These are phyloP conservation scores for Fopius arisanus DNA, from an alignment of 1,140 invertebrate species.

Conservation along the genomic window DNA sequence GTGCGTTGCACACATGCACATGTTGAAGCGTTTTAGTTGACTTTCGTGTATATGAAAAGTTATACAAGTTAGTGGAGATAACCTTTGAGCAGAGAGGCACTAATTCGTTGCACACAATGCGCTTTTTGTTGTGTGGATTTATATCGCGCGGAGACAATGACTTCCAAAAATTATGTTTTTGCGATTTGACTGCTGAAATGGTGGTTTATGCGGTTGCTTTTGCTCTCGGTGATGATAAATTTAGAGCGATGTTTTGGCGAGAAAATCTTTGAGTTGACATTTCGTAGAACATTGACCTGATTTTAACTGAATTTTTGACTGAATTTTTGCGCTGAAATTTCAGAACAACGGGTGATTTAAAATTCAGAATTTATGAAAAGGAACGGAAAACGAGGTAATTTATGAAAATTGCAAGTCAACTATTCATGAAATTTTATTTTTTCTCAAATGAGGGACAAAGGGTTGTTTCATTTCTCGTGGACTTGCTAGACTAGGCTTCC, in stretches of 20 bases:
- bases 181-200: slow-evolving; percentile 12
- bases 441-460: too few relatives aligned
- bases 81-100: slow-evolving; percentile 14
- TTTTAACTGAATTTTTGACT: too few relatives aligned
- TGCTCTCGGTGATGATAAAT: not conserved
- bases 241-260: not conserved
- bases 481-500: too few relatives aligned
- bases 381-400: too few relatives aligned
- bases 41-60: not conserved
- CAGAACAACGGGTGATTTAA: too few relatives aligned
- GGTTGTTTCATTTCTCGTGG: too few relatives aligned
- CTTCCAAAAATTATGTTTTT: slow-evolving; percentile 35
- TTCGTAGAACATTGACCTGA: too few relatives aligned
- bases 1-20: slow-evolving; percentile 26
- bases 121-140: slow-evolving; percentile 34
- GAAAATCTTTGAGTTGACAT: not conserved
- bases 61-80: not conserved
- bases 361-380: too few relatives aligned
- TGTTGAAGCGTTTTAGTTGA: slow-evolving; percentile 4
- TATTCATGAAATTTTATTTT: too few relatives aligned
- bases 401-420: too few relatives aligned
- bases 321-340: too few relatives aligned
- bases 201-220: slow-evolving; percentile 3
- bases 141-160: slow-evolving; percentile 33
- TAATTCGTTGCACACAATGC: slow-evolving; percentile 32